Conservation (phyloP, 2,113 vertebrate genomes). For the Collichthys lucidus region DNA sequence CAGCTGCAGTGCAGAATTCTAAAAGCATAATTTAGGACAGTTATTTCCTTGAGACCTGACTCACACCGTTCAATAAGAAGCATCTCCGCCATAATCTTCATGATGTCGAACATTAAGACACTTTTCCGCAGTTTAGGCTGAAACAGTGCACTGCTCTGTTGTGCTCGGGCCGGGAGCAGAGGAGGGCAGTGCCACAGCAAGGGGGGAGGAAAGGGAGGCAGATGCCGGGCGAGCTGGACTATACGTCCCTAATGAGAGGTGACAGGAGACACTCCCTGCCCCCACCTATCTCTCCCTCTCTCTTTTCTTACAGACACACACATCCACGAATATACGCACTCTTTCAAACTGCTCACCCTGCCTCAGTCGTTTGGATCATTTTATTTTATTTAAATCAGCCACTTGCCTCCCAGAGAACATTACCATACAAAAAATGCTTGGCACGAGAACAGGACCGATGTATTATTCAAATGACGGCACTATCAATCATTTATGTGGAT, state of each 20-base stretch:
- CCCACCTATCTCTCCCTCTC: constrained; percentile 56
- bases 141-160: constrained; percentile 48
- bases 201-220: constrained; percentile 36
- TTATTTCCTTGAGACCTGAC: constrained; percentile 60
- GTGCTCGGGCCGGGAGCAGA: constrained; percentile 46
- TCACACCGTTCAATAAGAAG: constrained; percentile 59
- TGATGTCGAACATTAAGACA: constrained; percentile 41
- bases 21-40: constrained; percentile 67
- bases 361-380: constrained; percentile 34
- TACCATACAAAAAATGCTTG: constrained; percentile 60
- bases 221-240: constrained; percentile 69
- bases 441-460: constrained; percentile 57
- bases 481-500: constrained; percentile 78
- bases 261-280: constrained; percentile 79
- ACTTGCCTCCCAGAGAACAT: constrained; percentile 35
- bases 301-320: background rate
- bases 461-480: constrained; percentile 79
- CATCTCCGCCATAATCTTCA: constrained; percentile 44
- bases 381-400: constrained; percentile 44
- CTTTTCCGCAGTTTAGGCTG: constrained; percentile 39
- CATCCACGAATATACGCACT: constrained; percentile 44
- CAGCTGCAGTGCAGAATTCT: constrained; percentile 71
- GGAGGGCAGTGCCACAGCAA: constrained; percentile 58
- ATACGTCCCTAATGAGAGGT: constrained; percentile 79
- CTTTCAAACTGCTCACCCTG: constrained; percentile 59